Evolutionary conservation across 2,888 invertebrate species (phyloP), one percentile per base, ranked within the genome.

Genomic region (Linnaemya tessellans): DNA sequence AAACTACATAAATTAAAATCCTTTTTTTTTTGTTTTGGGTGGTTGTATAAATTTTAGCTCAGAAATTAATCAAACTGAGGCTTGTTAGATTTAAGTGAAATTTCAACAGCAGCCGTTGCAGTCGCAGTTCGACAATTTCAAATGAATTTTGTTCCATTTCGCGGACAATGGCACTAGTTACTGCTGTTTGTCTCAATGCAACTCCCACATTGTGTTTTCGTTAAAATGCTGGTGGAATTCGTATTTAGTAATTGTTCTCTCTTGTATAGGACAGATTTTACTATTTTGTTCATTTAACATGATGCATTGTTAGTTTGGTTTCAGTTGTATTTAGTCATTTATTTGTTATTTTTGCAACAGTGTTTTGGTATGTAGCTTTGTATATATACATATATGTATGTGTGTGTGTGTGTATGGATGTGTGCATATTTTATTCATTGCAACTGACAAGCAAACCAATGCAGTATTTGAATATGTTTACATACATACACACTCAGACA

Each of bases 261-360:
- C 58, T 51, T 54, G 41, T 51, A 67, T 43, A 73, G 46, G 9
- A 43, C 54, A 65, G 60, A 46, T 65, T 73, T 64, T 35, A 41
- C 41, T 25, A 71, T 71, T 74, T 80, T 67, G 51, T 74, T 67
- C 67, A 67, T 74, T 80, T 67, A 74, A 67, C 73, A 67, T 80
- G 80, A 58, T 80, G 74, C 73, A 74, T 67, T 80, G 80, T 80
- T 80, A 74, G 80, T 74, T 74, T 80, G 80, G 80, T 67, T 74
- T 77, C 54, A 56, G 11, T 77, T 77, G 56, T 74, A 80, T 75
- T 65, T 73, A 80, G 56, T 77, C 65, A 80, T 62, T 62, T 68
- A 54, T 60, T 65, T 77, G 64, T 56, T 64, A 30, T 41, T 56
- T 10, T 58, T 77, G 22, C 58, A 18, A 71, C 58, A 25, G 38